Evolutionary conservation across 1,140 invertebrate species (phyloP), one percentile per base, ranked within the genome.

Genomic region (Daktulosphaira vitifoliae): DNA sequence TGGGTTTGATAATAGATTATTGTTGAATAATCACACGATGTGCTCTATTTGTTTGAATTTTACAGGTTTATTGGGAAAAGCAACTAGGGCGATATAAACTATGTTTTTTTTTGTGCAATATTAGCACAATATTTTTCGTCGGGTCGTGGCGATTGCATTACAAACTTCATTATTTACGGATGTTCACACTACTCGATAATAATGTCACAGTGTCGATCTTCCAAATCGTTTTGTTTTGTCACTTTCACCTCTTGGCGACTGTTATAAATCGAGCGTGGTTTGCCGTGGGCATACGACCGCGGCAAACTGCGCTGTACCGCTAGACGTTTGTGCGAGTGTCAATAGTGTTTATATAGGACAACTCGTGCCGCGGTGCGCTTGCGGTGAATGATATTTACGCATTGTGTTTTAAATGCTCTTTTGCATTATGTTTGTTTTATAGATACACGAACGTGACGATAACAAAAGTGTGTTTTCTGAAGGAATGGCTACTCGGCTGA

Each of bases 401-500:
- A 25, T 56, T 16, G 39, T 44, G 5, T 4, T 44, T 44, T 7
- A 44, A 44, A 5, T 4, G 39, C n/a, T n/a, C 39, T n/a, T n/a
- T n/a, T n/a, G n/a, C 39, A n/a, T 16, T n/a, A n/a, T 44, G 39
- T 44, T 16, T 11, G 29, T 33, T 11, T 33, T 33, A 33, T 11
- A 33, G 15, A 44, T 44, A n/a, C 5, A 5, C 39, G 39, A 5
- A 15, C 39, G 39, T 44, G 39, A 44, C 39, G 39, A 15, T n/a
- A 16, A 29, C 18, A 46, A 46, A 33, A 48, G 56, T 1, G 29
- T 18, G 18, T 8, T 13, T 15, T 49, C 22, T 22, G 6, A 33
- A 23, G 56, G 56, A 48, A 62, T 62, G 56, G 56, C 42, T 22
- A 39, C 42, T 48, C 42, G 52, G 18, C 29, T 20, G 65, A 56